phyloP scores from a whole-genome alignment of 2,888 invertebrate species.

The Rugalucina vietnamica region DNA sequence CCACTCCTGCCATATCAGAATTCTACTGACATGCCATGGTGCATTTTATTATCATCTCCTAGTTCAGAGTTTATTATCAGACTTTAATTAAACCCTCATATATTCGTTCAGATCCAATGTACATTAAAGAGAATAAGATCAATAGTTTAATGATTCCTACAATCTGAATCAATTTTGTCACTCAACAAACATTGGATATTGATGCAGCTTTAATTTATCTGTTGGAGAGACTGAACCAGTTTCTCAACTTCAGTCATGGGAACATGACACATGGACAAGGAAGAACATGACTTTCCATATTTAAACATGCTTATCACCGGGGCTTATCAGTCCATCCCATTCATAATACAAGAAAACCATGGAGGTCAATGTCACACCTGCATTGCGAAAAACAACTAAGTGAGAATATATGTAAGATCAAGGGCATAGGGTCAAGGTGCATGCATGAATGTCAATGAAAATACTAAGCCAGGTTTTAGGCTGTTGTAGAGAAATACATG shows the following conservation, averaged over 20 bases:
- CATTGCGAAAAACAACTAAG: too few relatives aligned
- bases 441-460: too few relatives aligned
- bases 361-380: too few relatives aligned
- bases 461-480: too few relatives aligned
- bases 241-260: background rate
- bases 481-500: too few relatives aligned
- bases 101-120: background rate
- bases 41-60: background rate
- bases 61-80: background rate
- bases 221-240: background rate
- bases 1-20: too few relatives aligned
- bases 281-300: too few relatives aligned
- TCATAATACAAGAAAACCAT: too few relatives aligned
- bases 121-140: slow-evolving; percentile 7
- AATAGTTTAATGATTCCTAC: slow-evolving; percentile 9
- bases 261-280: background rate
- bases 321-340: too few relatives aligned
- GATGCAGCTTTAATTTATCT: background rate
- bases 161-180: slow-evolving; percentile 1
- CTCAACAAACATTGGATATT: background rate
- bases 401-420: too few relatives aligned
- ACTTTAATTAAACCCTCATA: background rate
- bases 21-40: background rate
- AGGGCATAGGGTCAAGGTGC: too few relatives aligned
- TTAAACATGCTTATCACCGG: too few relatives aligned